Evolutionary conservation across 1,140 invertebrate species (phyloP).

Genomic region (Ceratosolen fusciceps): DNA sequence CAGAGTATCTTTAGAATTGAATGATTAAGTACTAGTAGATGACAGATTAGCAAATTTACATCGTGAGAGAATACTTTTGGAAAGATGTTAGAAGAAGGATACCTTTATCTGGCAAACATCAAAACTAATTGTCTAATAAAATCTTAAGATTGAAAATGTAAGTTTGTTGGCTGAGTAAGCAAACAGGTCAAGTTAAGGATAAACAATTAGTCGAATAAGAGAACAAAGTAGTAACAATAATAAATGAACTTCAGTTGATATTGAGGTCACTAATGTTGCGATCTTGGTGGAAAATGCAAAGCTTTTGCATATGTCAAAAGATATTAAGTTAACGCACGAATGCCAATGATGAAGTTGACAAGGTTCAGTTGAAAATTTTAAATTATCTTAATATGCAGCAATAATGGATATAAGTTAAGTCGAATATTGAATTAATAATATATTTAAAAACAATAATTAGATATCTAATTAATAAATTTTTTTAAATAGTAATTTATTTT

Average conservation of each 20-base stretch:
- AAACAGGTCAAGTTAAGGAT: slow-evolving; percentile 85
- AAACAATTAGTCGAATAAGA: slow-evolving; percentile 81
- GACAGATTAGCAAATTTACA: slow-evolving; percentile 71
- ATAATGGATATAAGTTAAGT: slow-evolving; percentile 3
- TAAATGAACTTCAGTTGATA: slow-evolving; percentile 77
- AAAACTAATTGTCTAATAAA: slow-evolving; percentile 91
- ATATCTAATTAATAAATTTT: background rate
- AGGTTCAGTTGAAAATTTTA: slow-evolving; percentile 78
- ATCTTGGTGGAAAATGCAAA: slow-evolving; percentile 81
- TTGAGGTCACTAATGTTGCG: slow-evolving; percentile 80
- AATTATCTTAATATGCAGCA: slow-evolving; percentile 71
- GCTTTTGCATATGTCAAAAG: slow-evolving; percentile 75
- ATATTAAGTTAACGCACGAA: slow-evolving; percentile 77
- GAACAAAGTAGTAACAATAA: slow-evolving; percentile 76
- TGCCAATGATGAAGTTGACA: slow-evolving; percentile 75
- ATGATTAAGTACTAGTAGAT: slow-evolving; percentile 74
- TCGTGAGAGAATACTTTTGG: slow-evolving; percentile 78
- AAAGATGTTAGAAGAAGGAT: slow-evolving; percentile 85
- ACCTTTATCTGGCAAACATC: slow-evolving; percentile 87
- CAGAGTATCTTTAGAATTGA: slow-evolving; percentile 72
- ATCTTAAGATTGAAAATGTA: slow-evolving; percentile 89
- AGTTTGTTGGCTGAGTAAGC: slow-evolving; percentile 82
- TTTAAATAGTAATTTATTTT: background rate
- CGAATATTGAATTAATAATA: background rate
- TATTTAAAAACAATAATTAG: slow-evolving; percentile 17